phyloP scores from a whole-genome alignment of 2,797 vertebrate species.

The Serranus cabrilla region DNA sequence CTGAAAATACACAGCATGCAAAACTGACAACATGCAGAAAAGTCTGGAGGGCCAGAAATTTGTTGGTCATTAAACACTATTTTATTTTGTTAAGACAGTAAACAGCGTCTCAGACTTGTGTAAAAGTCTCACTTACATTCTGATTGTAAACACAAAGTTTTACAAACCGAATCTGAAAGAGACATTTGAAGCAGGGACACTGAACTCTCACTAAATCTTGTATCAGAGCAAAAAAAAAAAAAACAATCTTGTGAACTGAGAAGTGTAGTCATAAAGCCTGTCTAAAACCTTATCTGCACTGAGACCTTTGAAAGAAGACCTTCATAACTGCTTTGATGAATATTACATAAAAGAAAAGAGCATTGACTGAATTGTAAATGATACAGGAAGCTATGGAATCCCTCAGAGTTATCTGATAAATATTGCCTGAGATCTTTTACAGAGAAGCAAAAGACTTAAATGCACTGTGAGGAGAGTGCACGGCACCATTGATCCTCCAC shows the following conservation, averaged over 20 bases:
- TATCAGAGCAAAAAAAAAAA: no score
- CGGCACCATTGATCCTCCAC: neutral
- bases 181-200: neutral
- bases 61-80: conserved; percentile 2
- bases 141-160: neutral
- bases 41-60: conserved; percentile 19
- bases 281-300: neutral
- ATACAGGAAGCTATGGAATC: neutral
- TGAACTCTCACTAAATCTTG: conserved; percentile 9
- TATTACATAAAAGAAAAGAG: conserved; percentile 15
- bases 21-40: conserved; percentile 31
- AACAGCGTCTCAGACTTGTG: neutral
- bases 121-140: neutral
- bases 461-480: neutral
- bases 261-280: neutral
- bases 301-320: conserved; percentile 5
- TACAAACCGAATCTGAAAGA: neutral
- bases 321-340: conserved; percentile 2
- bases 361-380: conserved; percentile 15
- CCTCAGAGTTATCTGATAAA: conserved; percentile 1
- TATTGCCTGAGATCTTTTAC: conserved; percentile 9
- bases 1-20: conserved; percentile 24
- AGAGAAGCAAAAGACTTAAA: conserved; percentile 4
- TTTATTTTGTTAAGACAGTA: neutral
- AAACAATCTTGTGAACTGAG: neutral